These are phyloP conservation scores for Acanthiza pusilla DNA, from an alignment of 2,797 vertebrate species.

Conservation along the genomic window DNA sequence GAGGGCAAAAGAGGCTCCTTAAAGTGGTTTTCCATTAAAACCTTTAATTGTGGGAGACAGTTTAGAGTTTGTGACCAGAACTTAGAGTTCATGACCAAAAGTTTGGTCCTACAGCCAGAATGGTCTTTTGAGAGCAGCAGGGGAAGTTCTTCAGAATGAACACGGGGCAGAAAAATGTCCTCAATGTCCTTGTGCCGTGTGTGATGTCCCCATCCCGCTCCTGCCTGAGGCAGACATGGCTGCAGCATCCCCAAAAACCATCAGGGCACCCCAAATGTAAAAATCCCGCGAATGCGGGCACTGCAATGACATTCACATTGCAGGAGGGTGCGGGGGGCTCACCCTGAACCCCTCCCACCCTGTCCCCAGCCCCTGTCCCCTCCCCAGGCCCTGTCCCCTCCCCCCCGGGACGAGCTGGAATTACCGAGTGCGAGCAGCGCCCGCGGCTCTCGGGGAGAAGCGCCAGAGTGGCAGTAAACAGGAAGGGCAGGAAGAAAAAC, in stretches of 20 bases:
- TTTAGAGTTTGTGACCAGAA: not conserved
- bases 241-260: not conserved
- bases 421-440: not conserved
- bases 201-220: no score
- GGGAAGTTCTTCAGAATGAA: not conserved
- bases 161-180: rapidly evolving
- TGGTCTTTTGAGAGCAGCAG: not conserved
- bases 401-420: not conserved
- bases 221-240: rapidly evolving
- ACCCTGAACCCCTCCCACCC: not conserved
- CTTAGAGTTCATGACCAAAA: not conserved
- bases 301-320: rapidly evolving
- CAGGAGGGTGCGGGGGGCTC: rapidly evolving
- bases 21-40: not conserved
- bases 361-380: not conserved
- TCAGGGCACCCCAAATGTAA: not conserved
- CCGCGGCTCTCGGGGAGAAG: not conserved
- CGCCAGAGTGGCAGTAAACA: not conserved
- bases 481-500: conserved; percentile 28
- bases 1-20: not conserved
- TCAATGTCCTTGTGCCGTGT: rapidly evolving
- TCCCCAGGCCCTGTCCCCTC: not conserved
- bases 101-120: not conserved
- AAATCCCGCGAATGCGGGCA: not conserved
- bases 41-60: not conserved